Evolutionary conservation across 2,113 vertebrate species (phyloP), one percentile per base, ranked within the genome.

Genomic region (Leuciscus idus): DNA sequence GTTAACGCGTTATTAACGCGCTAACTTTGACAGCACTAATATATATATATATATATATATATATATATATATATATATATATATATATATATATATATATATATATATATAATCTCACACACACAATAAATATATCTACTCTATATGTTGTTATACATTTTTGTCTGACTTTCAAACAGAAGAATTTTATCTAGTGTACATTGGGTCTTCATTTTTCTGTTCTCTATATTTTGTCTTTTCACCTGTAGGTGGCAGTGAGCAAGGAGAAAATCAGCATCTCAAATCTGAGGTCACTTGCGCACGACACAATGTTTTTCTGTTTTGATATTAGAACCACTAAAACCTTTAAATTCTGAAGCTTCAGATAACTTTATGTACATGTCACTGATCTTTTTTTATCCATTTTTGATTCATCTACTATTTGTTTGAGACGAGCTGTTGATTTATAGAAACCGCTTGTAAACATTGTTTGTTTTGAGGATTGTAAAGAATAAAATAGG

Each of bases 261-360:
- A 10, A 57, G 4, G 30, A 57, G 26, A 77, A 30, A 76, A 4
- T 43, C 19, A 59, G 23, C 30, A n/a, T 23, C n/a, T 39, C 33
- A 61, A 43, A 10, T 17, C 61, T 12, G 61, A 48, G 55, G 39
- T 50, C 36, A 50, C 59, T 26, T 66, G 36, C 13, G 5, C 15
- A 19, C 15, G 8, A 1, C 75, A 10, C 48, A 19, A 3, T 26
- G n/a, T 28, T 64, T 68, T 7, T 39, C 21, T 4, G 21, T 61
- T n/a, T 46, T 74, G 23, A 48, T 48, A 28, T 74, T 8, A 48
- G 59, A 81, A 81, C n/a, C 59, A 81, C 79, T 64, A 48, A 26
- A 13, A 43, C 36, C 12, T 28, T 61, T 80, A 1, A 26, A 50
- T 26, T 48, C 39, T 26, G 17, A 48, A 5, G 61, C n/a, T 11